Evolutionary conservation across 2,797 vertebrate species (phyloP), one percentile per base, ranked within the genome.

Genomic region (Malurus leucopterus): DNA sequence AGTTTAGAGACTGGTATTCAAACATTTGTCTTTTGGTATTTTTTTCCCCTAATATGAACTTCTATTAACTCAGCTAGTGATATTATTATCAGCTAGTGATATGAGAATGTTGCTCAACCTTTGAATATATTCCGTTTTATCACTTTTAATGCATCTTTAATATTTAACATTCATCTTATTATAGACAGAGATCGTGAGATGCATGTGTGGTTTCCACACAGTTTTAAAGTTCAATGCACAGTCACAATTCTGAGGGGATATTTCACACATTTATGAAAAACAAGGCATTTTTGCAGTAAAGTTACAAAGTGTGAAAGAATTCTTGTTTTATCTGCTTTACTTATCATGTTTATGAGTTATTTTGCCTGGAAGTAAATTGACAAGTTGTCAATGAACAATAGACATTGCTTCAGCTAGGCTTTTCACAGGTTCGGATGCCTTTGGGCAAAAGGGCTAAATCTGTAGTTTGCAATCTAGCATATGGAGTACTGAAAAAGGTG

Each of bases 371-470:
- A 98, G 97, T 98, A 97, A 98, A 97, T 97, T 98, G 97, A 98
- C 98, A 98, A 97, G 96, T 97, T 97, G 97, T 98, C 97, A 97
- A 96, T 98, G 97, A 98, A 97, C 97, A 98, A 97, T 97, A 97
- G 96, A 93, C 95, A 92, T 93, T 95, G 96, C 96, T 96, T 96
- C 96, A 97, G 96, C 96, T 97, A 97, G 97, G 98, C 97, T 99
- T 98, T 98, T 99, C 97, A 98, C 97, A 98, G 97, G 98, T 98
- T 98, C 97, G 69, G 93, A 95, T 97, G 97, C 97, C 97, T 97
- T 96, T 98, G 98, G 97, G 98, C 97, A 96, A 97, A 97, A 96
- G 95, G 97, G 95, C 97, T 97, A 96, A 96, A 97, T 97, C 96
- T 96, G 97, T 95, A 96, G 94, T 88, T 96, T 97, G 96, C 96